Conservation (phyloP, 1,140 invertebrate species). For the Tetramorium alpestre region DNA sequence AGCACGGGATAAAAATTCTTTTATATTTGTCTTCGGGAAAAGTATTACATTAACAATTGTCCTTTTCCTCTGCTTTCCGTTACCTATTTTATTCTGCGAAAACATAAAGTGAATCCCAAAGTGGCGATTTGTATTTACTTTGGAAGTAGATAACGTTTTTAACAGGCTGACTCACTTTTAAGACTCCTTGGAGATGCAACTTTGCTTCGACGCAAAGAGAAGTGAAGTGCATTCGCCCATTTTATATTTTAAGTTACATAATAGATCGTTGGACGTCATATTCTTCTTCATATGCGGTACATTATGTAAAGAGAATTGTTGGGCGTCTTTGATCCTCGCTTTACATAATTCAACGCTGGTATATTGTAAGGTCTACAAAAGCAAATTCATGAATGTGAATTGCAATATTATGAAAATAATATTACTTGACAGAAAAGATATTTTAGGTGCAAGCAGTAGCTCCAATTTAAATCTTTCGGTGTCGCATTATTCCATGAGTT, state of each 20-base stretch:
- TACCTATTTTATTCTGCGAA: neutral
- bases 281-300: neutral
- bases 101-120: constrained; percentile 10
- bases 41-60: constrained; percentile 9
- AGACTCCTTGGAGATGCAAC: neutral
- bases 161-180: constrained; percentile 23
- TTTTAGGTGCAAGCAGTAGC: neutral
- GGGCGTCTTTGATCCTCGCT: neutral
- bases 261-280: neutral
- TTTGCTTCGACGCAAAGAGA: neutral
- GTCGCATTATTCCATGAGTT: neutral
- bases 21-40: neutral
- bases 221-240: constrained; percentile 14
- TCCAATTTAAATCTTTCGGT: neutral
- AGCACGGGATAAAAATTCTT: neutral
- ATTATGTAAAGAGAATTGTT: neutral
- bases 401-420: constrained; percentile 9
- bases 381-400: constrained; percentile 17
- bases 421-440: neutral
- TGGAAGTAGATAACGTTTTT: constrained; percentile 18
- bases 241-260: constrained; percentile 25
- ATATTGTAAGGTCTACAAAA: neutral
- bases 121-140: constrained; percentile 17
- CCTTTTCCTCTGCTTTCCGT: neutral
- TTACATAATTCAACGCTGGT: constrained; percentile 21